A percentile compares a stretch with the other conserved stretches of the same genome.
phyloP scores from a whole-genome alignment of 2,113 vertebrate genomes.

The Vulpes ferrilata region DNA sequence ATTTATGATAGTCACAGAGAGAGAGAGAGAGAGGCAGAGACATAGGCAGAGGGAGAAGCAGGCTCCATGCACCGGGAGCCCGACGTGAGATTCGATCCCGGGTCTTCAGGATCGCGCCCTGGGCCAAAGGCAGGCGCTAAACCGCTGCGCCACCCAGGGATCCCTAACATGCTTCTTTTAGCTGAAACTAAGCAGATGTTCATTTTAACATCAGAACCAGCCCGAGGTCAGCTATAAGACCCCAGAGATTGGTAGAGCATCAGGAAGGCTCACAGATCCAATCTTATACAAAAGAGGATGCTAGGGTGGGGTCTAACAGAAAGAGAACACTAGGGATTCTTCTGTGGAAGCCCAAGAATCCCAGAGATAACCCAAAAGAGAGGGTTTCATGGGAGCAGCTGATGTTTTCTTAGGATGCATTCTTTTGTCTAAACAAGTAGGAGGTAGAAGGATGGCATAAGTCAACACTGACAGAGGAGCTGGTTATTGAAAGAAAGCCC shows the following conservation, averaged over 20 bases:
- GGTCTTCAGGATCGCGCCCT: too few species aligned
- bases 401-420: neutral
- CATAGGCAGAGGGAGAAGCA: too few species aligned
- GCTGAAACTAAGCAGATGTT: neutral
- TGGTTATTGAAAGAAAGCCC: neutral
- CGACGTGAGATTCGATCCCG: too few species aligned
- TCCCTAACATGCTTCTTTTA: neutral
- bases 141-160: too few species aligned
- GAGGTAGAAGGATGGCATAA: neutral
- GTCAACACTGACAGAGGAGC: neutral
- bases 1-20: too few species aligned
- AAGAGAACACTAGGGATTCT: neutral
- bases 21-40: too few species aligned
- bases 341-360: neutral
- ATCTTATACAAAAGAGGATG: neutral
- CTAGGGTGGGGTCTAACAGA: neutral
- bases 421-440: conserved; percentile 11
- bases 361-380: neutral
- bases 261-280: neutral
- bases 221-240: neutral
- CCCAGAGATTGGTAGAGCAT: neutral
- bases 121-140: too few species aligned
- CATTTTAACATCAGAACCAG: neutral
- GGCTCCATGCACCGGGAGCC: too few species aligned
- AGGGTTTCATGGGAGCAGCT: neutral